Evolutionary conservation across 1,140 invertebrate genomes (phyloP).

Genomic region (Cydia splendana): DNA sequence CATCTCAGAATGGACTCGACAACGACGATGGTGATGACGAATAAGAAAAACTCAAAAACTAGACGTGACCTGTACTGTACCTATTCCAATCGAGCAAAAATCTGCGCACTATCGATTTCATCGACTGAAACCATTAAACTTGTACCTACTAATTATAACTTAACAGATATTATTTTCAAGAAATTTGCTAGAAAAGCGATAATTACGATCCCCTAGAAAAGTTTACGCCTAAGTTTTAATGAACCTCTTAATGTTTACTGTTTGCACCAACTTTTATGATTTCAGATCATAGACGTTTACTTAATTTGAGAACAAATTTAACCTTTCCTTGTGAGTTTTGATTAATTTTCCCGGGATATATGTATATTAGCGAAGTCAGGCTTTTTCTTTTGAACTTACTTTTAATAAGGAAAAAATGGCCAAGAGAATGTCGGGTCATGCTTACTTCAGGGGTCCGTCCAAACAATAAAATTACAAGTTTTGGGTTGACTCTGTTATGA

Average conservation of each 20-base stretch:
- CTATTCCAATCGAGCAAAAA: no score
- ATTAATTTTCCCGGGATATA: conserved; percentile 7
- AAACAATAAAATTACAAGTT: no score
- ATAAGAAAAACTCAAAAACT: no score
- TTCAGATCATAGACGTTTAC: conserved; percentile 24
- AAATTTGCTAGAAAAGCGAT: conserved; percentile 9
- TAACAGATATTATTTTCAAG: background rate
- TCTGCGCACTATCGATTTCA: no score
- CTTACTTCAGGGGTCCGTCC: no score
- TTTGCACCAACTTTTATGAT: conserved; percentile 22
- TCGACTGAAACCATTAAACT: background rate
- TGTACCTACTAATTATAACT: background rate
- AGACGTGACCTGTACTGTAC: no score
- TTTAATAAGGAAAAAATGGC: background rate
- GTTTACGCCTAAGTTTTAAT: conserved; percentile 1
- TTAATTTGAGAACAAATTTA: conserved; percentile 26
- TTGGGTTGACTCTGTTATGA: no score
- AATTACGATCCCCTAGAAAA: conserved; percentile 11
- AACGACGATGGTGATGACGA: no score
- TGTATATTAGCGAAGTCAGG: background rate
- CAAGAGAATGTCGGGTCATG: no score
- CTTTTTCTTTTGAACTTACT: conserved; percentile 2
- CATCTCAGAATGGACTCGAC: no score
- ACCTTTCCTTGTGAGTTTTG: conserved; percentile 1
- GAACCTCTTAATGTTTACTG: conserved; percentile 22